phyloP scores from a whole-genome alignment of 2,113 vertebrate genomes.

The Lophius piscatorius region DNA sequence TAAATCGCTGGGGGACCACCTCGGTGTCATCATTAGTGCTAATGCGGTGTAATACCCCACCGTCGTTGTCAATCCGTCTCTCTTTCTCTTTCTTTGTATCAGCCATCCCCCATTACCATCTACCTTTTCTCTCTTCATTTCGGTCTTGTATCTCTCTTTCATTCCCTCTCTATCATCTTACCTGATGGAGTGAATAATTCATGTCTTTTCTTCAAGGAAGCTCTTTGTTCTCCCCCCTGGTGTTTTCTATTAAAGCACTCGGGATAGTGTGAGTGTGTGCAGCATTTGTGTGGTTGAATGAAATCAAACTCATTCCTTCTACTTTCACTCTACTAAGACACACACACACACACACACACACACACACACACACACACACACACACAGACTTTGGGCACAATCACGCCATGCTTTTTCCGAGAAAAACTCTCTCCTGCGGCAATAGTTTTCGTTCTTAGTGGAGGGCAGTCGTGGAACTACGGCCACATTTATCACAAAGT shows the following conservation, averaged over 20 bases:
- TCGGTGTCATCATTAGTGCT: slow-evolving; percentile 17
- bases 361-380: too few species aligned
- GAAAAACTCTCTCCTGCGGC: too few species aligned
- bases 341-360: too few species aligned
- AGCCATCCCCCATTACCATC: slow-evolving; percentile 26
- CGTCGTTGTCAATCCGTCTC: slow-evolving; percentile 54
- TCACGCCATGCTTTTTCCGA: too few species aligned
- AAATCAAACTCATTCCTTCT: slow-evolving; percentile 13
- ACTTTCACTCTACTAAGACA: not conserved
- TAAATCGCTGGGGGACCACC: slow-evolving; percentile 18
- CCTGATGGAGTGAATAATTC: slow-evolving; percentile 74
- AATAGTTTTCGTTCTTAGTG: too few species aligned
- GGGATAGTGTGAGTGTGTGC: slow-evolving; percentile 21
- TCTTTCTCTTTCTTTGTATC: slow-evolving; percentile 44
- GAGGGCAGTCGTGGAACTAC: not conserved
- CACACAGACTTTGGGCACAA: too few species aligned
- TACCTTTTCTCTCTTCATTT: slow-evolving; percentile 20
- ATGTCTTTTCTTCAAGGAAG: slow-evolving; percentile 68
- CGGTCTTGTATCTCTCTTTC: slow-evolving; percentile 14
- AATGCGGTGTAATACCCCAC: slow-evolving; percentile 39
- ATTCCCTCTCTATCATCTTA: slow-evolving; percentile 40
- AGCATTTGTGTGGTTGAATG: slow-evolving; percentile 21
- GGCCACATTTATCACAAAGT: too few species aligned
- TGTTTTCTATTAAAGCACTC: slow-evolving; percentile 62
- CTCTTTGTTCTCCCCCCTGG: slow-evolving; percentile 58